Evolutionary conservation across 2,797 vertebrate genomes (phyloP).

Genomic region (Rhyacichthys aspro): DNA sequence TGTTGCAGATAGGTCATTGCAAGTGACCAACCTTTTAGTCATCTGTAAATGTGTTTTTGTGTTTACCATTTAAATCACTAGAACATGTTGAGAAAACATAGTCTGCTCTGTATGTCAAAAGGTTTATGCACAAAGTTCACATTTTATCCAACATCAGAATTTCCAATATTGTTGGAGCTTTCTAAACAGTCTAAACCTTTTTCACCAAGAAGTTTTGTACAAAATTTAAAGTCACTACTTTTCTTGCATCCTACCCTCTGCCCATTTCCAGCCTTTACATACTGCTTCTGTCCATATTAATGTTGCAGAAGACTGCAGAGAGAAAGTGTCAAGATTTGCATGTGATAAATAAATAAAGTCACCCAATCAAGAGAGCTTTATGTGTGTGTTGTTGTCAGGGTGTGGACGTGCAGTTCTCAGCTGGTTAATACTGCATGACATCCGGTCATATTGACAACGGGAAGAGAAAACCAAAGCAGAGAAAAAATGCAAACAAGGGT

Average conservation of each 20-base stretch:
- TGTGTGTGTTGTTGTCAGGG: constrained; percentile 23
- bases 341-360: constrained; percentile 80
- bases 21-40: too few relatives aligned
- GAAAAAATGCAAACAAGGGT: constrained; percentile 42
- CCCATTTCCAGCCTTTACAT: constrained; percentile 17
- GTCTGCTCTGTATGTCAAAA: too few relatives aligned
- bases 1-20: too few relatives aligned
- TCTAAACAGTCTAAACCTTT: too few relatives aligned
- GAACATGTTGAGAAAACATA: too few relatives aligned
- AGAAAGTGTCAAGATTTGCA: constrained; percentile 77
- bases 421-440: constrained; percentile 85
- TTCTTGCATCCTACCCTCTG: neutral
- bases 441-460: constrained; percentile 28
- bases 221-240: too few relatives aligned
- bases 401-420: constrained; percentile 59
- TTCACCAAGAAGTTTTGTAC: too few relatives aligned
- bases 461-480: constrained; percentile 17
- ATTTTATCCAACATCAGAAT: too few relatives aligned
- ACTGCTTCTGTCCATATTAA: constrained; percentile 58
- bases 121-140: too few relatives aligned
- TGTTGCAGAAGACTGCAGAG: constrained; percentile 29
- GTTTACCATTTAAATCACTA: too few relatives aligned
- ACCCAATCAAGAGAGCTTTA: constrained; percentile 72
- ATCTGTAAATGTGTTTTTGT: too few relatives aligned
- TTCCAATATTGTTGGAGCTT: too few relatives aligned